Conservation (phyloP, 2,113 vertebrate species). For the Serinus canaria region DNA sequence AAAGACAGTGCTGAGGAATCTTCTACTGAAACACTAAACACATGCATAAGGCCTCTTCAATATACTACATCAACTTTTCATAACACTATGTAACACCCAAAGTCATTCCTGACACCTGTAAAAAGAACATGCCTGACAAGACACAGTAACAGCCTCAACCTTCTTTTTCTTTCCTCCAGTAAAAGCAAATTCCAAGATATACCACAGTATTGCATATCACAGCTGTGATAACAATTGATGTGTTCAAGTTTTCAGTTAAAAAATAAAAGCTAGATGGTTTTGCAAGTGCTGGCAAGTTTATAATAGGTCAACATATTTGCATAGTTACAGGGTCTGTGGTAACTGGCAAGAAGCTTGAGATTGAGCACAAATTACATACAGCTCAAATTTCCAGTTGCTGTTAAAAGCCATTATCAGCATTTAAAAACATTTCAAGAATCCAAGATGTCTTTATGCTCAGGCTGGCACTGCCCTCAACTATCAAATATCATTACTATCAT, state of each 20-base stretch:
- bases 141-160: background rate
- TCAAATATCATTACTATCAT: background rate
- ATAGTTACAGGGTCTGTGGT: background rate
- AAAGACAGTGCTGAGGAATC: background rate
- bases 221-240: background rate
- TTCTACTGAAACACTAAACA: background rate
- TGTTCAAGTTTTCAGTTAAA: background rate
- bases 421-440: constrained; percentile 16
- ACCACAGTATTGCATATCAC: background rate
- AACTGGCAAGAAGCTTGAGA: background rate
- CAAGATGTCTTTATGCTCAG: background rate
- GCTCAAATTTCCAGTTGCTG: constrained; percentile 1
- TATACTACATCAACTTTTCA: background rate
- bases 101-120: background rate
- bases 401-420: background rate
- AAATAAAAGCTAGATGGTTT: background rate
- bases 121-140: background rate
- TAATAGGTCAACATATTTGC: background rate
- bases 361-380: background rate
- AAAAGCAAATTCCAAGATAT: background rate
- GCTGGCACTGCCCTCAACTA: background rate
- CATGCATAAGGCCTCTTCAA: background rate
- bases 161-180: background rate
- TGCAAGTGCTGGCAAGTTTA: constrained; percentile 25
- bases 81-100: background rate